phyloP scores from a whole-genome alignment of 2,888 invertebrate species.

The Pristionchus fissidentatus region DNA sequence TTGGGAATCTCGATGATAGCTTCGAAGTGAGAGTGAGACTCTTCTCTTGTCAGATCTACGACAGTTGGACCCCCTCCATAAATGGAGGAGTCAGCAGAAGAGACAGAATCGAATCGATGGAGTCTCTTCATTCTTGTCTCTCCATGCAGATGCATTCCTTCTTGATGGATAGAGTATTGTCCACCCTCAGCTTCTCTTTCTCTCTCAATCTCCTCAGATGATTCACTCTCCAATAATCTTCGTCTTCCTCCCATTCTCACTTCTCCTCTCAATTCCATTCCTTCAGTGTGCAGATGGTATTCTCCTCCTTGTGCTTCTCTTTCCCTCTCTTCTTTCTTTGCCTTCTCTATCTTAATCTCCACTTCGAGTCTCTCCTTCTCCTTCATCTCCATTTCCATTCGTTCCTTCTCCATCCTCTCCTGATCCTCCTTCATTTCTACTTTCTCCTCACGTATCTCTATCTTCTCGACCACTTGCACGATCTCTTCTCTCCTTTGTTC shows the following conservation, averaged over 20 bases:
- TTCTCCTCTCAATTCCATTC: conserved; percentile 65
- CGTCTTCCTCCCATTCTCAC: conserved; percentile 56
- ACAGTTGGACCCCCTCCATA: conserved; percentile 62
- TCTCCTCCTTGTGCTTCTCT: conserved; percentile 53
- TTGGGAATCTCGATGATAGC: conserved; percentile 70
- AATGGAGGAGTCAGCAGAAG: conserved; percentile 45
- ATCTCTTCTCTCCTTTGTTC: conserved; percentile 10
- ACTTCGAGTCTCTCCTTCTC: not conserved
- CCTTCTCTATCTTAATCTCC: not conserved
- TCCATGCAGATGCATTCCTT: conserved; percentile 61
- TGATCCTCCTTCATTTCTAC: conserved; percentile 17
- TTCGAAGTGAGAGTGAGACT: conserved; percentile 69
- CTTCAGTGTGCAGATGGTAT: conserved; percentile 61
- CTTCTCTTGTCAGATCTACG: conserved; percentile 70
- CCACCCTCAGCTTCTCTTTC: conserved; percentile 66
- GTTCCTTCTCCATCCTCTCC: conserved; percentile 28
- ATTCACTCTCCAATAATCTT: conserved; percentile 60
- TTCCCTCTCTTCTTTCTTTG: conserved; percentile 16
- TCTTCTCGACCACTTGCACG: not conserved
- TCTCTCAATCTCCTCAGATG: conserved; percentile 56
- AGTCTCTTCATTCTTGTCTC: conserved; percentile 50
- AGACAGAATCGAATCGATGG: conserved; percentile 49
- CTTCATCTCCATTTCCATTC: conserved; percentile 35
- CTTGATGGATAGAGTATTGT: conserved; percentile 60
- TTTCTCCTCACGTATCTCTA: conserved; percentile 33